These are phyloP conservation scores for Larimichthys crocea DNA, from an alignment of 2,113 vertebrate genomes.

Conservation along the genomic window DNA sequence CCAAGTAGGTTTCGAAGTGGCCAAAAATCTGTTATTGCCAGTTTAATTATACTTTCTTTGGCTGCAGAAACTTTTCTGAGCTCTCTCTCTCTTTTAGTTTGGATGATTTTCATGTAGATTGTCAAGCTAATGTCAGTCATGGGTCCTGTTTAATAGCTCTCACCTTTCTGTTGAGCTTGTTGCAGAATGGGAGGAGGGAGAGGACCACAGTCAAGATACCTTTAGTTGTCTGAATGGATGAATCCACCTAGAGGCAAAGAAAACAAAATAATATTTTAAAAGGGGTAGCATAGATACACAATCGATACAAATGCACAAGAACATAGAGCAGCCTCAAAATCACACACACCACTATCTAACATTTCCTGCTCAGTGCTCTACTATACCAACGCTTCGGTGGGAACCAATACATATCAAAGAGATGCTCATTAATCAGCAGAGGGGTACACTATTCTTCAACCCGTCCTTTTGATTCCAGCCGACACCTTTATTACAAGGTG, in stretches of 20 bases:
- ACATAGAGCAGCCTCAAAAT: neutral
- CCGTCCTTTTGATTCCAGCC: slow-evolving; percentile 64
- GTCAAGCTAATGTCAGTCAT: neutral
- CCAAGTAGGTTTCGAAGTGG: neutral
- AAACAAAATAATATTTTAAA: neutral
- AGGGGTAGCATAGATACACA: neutral
- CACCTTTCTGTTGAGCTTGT: slow-evolving; percentile 91
- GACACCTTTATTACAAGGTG: slow-evolving; percentile 58
- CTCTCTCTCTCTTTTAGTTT: neutral
- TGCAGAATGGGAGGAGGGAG: slow-evolving; percentile 90
- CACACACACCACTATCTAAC: neutral
- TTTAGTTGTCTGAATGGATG: slow-evolving; percentile 91
- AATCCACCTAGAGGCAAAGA: slow-evolving; percentile 88
- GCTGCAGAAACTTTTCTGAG: neutral
- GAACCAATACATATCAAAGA: slow-evolving; percentile 61
- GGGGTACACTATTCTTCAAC: slow-evolving; percentile 31
- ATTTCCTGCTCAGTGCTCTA: slow-evolving; percentile 8
- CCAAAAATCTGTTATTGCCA: neutral
- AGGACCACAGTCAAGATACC: slow-evolving; percentile 87
- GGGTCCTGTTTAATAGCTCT: neutral
- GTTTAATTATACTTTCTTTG: neutral
- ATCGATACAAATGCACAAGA: neutral
- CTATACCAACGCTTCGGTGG: neutral
- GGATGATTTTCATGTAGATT: neutral
- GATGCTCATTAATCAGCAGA: slow-evolving; percentile 57